Evolutionary conservation across 2,888 invertebrate species (phyloP), one percentile per base, ranked within the genome.

Genomic region (Trypoxylon attenuatum): DNA sequence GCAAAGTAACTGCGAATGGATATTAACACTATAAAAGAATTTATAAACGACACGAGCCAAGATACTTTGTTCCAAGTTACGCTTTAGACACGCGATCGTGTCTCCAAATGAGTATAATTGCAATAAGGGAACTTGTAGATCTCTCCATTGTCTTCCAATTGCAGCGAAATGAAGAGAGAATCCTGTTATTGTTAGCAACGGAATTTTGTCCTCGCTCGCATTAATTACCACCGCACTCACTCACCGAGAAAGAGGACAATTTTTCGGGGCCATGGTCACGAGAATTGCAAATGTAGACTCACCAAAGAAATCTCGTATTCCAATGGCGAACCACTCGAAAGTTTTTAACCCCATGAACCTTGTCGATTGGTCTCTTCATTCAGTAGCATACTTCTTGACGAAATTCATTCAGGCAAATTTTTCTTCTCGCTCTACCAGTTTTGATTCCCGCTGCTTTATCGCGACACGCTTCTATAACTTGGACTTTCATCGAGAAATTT

Each of bases 301-400:
- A 15, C 4, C 16, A 47, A 29, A 8, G 8, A 25, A 19, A 55
- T 54, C 59, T 42, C 33, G 57, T 61, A 70, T 67, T 63, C 70
- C 21, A 22, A 21, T 16, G 5, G 22, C 46, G 45, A 27, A 15
- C 29, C 10, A 10, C 18, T 60, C 29, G 63, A 70, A 66, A 63
- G 60, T 59, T 46, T 27, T 46, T 42, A 19, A 51, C 51, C 51
- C 38, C 22, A 13, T 25, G 41, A 39, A 51, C 51, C 22, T 2
- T 22, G 21, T n/a, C 46, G 41, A 4, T 18, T 33, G 19, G 18
- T 51, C 8, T 29, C 29, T 13, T 51, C 38, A 51, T 16, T 54
- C 45, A 46, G 61, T 18, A 45, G 10, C 2, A 22, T n/a, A 13
- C 13, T 10, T 10, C 6, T 22, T 46, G 25, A 46, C 16, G 46